These are phyloP conservation scores for Limnephilus marmoratus DNA, from an alignment of 2,888 invertebrate genomes.

Conservation along the genomic window DNA sequence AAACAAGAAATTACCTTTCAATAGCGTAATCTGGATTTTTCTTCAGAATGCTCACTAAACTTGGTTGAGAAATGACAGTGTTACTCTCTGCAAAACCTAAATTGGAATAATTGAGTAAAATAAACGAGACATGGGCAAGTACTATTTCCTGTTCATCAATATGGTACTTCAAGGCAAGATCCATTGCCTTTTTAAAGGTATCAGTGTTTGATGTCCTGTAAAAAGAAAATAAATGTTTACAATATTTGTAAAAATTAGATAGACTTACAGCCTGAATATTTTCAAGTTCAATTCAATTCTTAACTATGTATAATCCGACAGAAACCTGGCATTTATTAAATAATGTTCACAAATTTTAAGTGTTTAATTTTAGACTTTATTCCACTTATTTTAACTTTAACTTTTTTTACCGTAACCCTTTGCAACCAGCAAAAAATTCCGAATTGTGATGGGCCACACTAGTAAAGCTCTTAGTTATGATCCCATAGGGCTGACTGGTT, in stretches of 20 bases:
- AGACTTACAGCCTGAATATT: background rate
- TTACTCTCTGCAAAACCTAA: constrained; percentile 53
- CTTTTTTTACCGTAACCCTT: too few relatives aligned
- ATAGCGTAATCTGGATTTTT: constrained; percentile 30
- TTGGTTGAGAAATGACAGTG: constrained; percentile 45
- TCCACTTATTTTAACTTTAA: too few relatives aligned
- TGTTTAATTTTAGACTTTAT: too few relatives aligned
- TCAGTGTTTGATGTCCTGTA: constrained; percentile 58
- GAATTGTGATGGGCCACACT: too few relatives aligned
- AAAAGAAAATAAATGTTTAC: constrained; percentile 20
- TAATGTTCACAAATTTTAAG: too few relatives aligned
- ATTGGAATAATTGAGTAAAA: constrained; percentile 53
- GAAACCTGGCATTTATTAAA: background rate
- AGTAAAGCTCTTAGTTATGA: too few relatives aligned
- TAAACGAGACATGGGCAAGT: constrained; percentile 54
- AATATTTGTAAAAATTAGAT: background rate
- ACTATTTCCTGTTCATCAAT: constrained; percentile 57
- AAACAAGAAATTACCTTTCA: constrained; percentile 41
- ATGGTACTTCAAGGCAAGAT: constrained; percentile 60
- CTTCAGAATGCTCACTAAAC: constrained; percentile 48
- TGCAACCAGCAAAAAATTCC: too few relatives aligned
- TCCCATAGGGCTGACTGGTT: too few relatives aligned
- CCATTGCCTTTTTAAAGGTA: constrained; percentile 56
- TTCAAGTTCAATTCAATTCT: background rate
- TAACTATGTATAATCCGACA: too few relatives aligned